Conservation (phyloP, 2,113 vertebrate genomes). For the Petaurus breviceps region DNA sequence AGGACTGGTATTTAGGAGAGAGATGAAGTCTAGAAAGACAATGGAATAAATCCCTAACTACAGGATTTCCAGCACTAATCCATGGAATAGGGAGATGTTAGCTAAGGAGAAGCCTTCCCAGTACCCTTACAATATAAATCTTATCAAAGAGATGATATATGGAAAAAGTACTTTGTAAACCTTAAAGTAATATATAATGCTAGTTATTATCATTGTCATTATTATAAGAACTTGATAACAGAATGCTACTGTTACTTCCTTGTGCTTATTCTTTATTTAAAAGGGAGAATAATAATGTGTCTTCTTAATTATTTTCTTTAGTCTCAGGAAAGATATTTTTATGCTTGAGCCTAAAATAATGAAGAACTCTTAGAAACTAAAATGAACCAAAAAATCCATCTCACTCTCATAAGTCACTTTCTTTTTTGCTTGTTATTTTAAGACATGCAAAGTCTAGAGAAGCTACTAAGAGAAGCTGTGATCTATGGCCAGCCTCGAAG, state of each 20-base stretch:
- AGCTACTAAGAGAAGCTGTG: slow-evolving; percentile 90
- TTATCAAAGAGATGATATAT: background rate
- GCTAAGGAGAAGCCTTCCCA: background rate
- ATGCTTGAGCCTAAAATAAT: background rate
- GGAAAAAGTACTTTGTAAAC: background rate
- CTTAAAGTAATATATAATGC: background rate
- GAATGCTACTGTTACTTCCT: background rate
- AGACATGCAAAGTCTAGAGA: slow-evolving; percentile 93
- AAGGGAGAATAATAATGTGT: background rate
- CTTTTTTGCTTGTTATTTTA: slow-evolving; percentile 72
- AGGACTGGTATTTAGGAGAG: background rate
- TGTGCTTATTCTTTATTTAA: background rate
- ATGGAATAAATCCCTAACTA: background rate
- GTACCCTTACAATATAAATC: background rate
- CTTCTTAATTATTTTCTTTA: slow-evolving; percentile 9
- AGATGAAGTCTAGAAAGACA: background rate
- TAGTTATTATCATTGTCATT: background rate
- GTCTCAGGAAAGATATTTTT: slow-evolving; percentile 1
- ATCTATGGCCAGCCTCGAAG: slow-evolving; percentile 92
- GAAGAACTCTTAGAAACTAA: slow-evolving; percentile 4
- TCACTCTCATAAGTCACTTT: slow-evolving; percentile 40
- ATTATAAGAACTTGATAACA: background rate
- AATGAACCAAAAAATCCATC: background rate
- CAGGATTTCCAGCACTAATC: background rate
- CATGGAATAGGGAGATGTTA: background rate